A percentile compares a stretch with the other conserved stretches of the same genome.
phyloP scores from a whole-genome alignment of 35 echinoderm and acorn worm species.

The Acanthaster planci region DNA sequence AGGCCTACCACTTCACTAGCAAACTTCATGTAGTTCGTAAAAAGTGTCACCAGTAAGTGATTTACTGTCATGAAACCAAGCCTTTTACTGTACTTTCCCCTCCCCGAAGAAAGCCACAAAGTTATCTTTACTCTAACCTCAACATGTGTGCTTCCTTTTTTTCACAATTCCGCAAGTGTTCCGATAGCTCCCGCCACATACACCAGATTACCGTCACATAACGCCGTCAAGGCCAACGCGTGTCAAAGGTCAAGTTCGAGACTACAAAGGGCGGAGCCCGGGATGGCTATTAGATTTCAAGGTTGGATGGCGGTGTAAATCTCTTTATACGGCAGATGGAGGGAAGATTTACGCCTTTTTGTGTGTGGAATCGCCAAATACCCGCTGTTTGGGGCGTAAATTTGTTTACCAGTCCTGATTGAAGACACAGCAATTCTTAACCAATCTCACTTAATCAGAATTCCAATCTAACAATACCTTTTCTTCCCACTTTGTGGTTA shows the following conservation, averaged over 20 bases:
- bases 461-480: too few species aligned
- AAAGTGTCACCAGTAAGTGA: neutral
- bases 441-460: too few species aligned
- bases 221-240: neutral
- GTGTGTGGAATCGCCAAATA: too few species aligned
- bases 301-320: conserved; percentile 10
- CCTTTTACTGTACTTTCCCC: neutral
- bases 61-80: neutral
- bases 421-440: too few species aligned
- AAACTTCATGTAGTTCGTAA: neutral
- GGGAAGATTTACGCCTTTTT: neutral
- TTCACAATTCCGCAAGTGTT: neutral
- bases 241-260: conserved; percentile 28
- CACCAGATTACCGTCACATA: neutral
- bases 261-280: conserved; percentile 10
- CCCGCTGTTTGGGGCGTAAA: too few species aligned
- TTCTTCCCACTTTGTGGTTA: too few species aligned
- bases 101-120: conserved; percentile 1
- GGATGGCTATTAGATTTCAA: conserved; percentile 5
- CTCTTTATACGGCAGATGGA: neutral
- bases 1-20: neutral
- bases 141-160: neutral
- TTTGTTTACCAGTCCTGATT: too few species aligned
- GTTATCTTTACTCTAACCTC: neutral
- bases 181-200: neutral